Base-by-base conservation (phyloP, 2,113 vertebrate species). In the Todiramphus chloris region DNA sequence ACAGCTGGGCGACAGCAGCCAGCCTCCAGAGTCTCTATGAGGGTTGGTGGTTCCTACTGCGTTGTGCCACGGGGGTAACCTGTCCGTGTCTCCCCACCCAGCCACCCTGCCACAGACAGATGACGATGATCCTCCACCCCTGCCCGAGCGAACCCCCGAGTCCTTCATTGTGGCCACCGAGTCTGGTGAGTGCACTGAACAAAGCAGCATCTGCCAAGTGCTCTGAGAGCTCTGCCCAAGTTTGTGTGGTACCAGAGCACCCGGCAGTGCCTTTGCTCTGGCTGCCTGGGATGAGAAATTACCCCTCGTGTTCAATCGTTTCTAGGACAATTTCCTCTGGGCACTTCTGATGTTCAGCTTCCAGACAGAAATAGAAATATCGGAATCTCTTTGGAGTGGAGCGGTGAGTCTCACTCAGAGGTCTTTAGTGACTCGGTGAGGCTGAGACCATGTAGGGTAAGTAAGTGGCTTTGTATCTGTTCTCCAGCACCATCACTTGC, bases 81-180 rank as follows among this genome's bases (percentile, higher is more conserved):
- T 84, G 43, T 67, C 76, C 11, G 0, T 79, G 43, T 95, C 68
- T 97, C 81, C 79, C 87, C 73, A 37, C 90, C 7, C 50, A 97
- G 95, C 80, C 83, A n/a, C 50, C n/a, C 79, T 59, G 70, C 30
- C 79, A 35, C 77, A 53, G 33, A 50, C 76, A 25, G 97, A 98
- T n/a, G 98, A 98, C 9, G 98, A 99, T 3, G 90, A 53, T 5
- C 98, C 99, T 64, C 99, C 99, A 3, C 99, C 99, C 31, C 96
- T 99, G 82, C 99, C 99, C 11, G 96, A 98, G 94, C 97, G 99
- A 96, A 99, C 99, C 3, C 98, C 99, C 0, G 99, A 99, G 79
- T 99, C 99, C 55, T 99, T 98, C 35, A 97, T 99, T 5, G 96
- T 99, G 94, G 97, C 97, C 37, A 73, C 67, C 16, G 97, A 98